These are phyloP conservation scores for Hymenochirus boettgeri DNA, from an alignment of 2,113 vertebrate genomes.

Conservation along the genomic window DNA sequence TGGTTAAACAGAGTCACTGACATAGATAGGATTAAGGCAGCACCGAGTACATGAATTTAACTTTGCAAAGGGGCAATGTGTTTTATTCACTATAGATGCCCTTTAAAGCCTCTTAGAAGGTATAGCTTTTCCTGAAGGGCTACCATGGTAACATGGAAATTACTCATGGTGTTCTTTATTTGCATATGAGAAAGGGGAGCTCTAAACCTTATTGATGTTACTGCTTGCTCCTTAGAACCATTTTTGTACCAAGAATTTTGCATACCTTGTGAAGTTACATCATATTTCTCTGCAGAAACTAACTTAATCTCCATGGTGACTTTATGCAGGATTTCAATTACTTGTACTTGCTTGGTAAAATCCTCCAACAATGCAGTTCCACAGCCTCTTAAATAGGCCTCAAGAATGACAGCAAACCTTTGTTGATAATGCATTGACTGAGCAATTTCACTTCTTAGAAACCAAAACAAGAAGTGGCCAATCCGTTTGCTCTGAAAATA, in stretches of 20 bases:
- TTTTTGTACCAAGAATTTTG: not conserved
- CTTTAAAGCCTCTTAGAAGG: no score
- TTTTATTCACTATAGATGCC: no score
- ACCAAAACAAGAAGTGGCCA: slow-evolving; percentile 98
- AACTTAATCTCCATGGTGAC: slow-evolving; percentile 90
- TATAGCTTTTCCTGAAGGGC: no score
- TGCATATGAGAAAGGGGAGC: no score
- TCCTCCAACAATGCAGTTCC: slow-evolving; percentile 87
- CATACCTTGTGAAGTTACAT: slow-evolving; percentile 90
- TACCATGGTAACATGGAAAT: no score
- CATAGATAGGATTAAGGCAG: no score
- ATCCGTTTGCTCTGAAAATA: slow-evolving; percentile 87
- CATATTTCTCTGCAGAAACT: slow-evolving; percentile 89
- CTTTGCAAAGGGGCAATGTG: no score
- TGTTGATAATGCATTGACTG: slow-evolving; percentile 97
- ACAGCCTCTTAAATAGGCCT: slow-evolving; percentile 91
- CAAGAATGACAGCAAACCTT: slow-evolving; percentile 89
- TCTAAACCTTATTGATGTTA: no score
- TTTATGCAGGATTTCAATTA: slow-evolving; percentile 87
- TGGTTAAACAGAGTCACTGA: no score
- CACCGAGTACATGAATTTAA: no score
- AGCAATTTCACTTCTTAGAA: slow-evolving; percentile 95
- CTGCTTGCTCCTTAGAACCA: no score
- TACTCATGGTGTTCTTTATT: no score
- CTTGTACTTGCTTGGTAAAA: slow-evolving; percentile 87